Evolutionary conservation across 2,888 invertebrate genomes (phyloP).

Genomic region (Rhodophaea formosa): DNA sequence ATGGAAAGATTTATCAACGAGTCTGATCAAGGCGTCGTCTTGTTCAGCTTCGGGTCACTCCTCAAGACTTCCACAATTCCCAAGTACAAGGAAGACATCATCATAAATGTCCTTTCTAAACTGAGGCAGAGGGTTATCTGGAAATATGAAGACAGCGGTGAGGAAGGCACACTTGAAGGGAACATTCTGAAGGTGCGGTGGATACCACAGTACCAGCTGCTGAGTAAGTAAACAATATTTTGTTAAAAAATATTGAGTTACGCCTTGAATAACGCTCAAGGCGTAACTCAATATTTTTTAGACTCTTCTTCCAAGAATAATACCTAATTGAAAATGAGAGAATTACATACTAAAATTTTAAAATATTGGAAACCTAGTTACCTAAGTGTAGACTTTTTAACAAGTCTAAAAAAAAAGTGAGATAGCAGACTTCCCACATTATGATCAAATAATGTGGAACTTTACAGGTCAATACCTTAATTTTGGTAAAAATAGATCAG

Average conservation of each 20-base stretch:
- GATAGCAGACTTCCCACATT: too few species aligned
- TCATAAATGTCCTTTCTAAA: slow-evolving; percentile 83
- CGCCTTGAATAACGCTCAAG: too few species aligned
- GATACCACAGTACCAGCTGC: slow-evolving; percentile 87
- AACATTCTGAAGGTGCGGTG: slow-evolving; percentile 83
- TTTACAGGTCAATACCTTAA: too few species aligned
- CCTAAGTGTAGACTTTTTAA: too few species aligned
- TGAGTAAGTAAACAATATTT: slow-evolving; percentile 78
- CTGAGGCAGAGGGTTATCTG: slow-evolving; percentile 87
- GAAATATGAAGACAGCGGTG: slow-evolving; percentile 85
- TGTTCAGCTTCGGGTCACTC: slow-evolving; percentile 90
- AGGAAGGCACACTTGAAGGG: slow-evolving; percentile 59
- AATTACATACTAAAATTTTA: too few species aligned
- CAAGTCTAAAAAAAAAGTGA: too few species aligned
- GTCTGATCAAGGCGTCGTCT: slow-evolving; percentile 85
- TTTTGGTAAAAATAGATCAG: too few species aligned
- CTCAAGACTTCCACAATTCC: slow-evolving; percentile 85
- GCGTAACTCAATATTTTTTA: too few species aligned
- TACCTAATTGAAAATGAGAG: too few species aligned
- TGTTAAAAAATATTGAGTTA: neutral
- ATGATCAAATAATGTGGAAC: too few species aligned
- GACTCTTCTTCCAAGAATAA: too few species aligned
- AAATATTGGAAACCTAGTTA: too few species aligned
- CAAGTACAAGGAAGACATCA: slow-evolving; percentile 79
- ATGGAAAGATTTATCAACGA: slow-evolving; percentile 84